phyloP scores from a whole-genome alignment of 2,113 vertebrate genomes.

The Lophura nycthemera region DNA sequence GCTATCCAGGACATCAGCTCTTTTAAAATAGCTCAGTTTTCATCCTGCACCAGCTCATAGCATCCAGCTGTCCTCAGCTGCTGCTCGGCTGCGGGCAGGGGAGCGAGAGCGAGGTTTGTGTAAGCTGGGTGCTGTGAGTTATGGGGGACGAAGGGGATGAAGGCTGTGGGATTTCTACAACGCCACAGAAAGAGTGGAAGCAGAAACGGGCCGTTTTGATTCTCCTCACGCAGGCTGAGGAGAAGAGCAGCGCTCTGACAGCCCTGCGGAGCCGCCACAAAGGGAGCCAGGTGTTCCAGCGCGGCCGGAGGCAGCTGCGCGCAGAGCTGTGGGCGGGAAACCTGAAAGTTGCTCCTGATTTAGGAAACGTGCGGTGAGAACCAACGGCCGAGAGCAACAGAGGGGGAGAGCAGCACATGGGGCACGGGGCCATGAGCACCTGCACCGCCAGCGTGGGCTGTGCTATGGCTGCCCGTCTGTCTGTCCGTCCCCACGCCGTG shows the following conservation, averaged over 20 bases:
- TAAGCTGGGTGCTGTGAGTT: background rate
- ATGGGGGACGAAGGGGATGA: background rate
- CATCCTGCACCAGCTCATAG: background rate
- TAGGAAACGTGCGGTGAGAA: background rate
- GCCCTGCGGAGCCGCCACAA: background rate
- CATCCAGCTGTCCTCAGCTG: slow-evolving; percentile 35
- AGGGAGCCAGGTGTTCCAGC: background rate
- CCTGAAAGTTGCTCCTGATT: background rate
- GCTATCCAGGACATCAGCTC: slow-evolving; percentile 45
- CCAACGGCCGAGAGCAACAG: accelerated
- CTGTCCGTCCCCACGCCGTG: accelerated
- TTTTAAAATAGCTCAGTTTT: slow-evolving; percentile 61
- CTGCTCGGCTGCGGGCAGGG: background rate
- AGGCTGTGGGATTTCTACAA: background rate
- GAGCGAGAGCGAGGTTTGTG: background rate
- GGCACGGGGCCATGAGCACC: accelerated
- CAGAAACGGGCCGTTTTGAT: background rate
- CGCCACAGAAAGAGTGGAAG: background rate
- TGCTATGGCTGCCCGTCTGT: too few relatives aligned
- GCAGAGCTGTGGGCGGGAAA: background rate
- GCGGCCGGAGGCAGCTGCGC: background rate
- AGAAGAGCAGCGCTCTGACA: background rate
- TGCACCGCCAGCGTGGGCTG: accelerated
- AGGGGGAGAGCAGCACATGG: background rate
- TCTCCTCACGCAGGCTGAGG: background rate